Evolutionary conservation across 1,140 invertebrate species (phyloP).

Genomic region (Leptinotarsa texana): DNA sequence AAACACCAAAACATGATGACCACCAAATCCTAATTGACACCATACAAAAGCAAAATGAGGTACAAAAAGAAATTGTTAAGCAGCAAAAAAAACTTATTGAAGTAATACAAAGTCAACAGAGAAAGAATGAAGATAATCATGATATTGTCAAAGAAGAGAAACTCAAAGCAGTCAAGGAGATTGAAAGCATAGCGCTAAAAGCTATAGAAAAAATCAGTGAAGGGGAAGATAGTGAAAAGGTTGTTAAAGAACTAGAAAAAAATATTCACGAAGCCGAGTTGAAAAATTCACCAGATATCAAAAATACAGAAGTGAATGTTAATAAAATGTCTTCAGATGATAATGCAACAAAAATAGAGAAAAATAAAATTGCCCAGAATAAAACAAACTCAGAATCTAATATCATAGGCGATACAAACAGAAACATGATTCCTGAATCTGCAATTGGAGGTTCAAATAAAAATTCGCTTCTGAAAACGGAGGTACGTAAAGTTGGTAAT

Average conservation of each 20-base stretch:
- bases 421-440: no score
- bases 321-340: background rate
- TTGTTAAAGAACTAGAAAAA: conserved; percentile 36
- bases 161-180: conserved; percentile 47
- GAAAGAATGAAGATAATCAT: conserved; percentile 30
- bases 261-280: conserved; percentile 28
- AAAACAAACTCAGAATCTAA: no score
- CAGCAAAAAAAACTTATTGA: conserved; percentile 57
- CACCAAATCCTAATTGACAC: conserved; percentile 59
- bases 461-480: no score
- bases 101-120: conserved; percentile 44
- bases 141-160: conserved; percentile 44
- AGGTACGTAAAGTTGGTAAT: no score
- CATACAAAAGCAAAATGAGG: conserved; percentile 62
- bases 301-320: conserved; percentile 3
- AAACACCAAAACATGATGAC: conserved; percentile 53
- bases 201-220: conserved; percentile 49
- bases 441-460: no score
- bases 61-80: conserved; percentile 56
- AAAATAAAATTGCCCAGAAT: background rate
- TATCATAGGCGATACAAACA: no score
- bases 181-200: conserved; percentile 47
- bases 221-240: conserved; percentile 35
- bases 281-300: conserved; percentile 4
- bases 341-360: background rate